Conservation (phyloP, 1,140 invertebrate genomes). For the Heliothis virescens region DNA sequence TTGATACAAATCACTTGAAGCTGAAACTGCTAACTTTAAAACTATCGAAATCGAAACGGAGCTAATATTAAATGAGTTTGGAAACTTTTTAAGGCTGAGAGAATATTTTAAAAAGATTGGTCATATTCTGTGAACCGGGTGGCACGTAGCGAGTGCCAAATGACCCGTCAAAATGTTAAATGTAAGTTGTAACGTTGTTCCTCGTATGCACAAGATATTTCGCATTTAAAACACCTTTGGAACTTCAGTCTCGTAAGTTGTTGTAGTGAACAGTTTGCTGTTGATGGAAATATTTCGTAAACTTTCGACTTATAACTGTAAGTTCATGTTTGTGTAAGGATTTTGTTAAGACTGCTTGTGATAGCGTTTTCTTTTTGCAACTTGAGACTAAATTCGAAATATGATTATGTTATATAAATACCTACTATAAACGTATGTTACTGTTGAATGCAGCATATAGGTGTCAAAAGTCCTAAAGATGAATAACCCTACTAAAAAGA, state of each 20-base stretch:
- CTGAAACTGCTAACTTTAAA: neutral
- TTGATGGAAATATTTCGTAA: conserved; percentile 13
- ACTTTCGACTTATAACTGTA: neutral
- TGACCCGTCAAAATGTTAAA: conserved; percentile 50
- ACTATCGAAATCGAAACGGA: neutral
- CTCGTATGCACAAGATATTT: conserved; percentile 7
- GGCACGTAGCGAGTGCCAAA: conserved; percentile 34
- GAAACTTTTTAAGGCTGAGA: conserved; percentile 3
- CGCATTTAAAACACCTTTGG: conserved; percentile 36
- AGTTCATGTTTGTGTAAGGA: conserved; percentile 7
- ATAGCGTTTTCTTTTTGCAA: neutral
- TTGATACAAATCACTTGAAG: neutral
- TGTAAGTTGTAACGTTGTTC: conserved; percentile 36
- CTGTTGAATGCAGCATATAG: no score
- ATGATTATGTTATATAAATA: no score
- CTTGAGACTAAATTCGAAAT: neutral
- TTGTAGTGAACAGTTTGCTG: conserved; percentile 5
- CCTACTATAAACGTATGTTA: no score
- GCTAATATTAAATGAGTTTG: conserved; percentile 2
- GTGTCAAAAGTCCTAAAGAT: no score
- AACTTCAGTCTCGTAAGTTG: conserved; percentile 12
- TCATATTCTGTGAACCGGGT: conserved; percentile 25
- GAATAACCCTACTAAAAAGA: no score
- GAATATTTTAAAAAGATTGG: conserved; percentile 27
- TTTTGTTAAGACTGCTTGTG: neutral